phyloP scores from a whole-genome alignment of 2,113 vertebrate species.

The Danionella cerebrum region DNA sequence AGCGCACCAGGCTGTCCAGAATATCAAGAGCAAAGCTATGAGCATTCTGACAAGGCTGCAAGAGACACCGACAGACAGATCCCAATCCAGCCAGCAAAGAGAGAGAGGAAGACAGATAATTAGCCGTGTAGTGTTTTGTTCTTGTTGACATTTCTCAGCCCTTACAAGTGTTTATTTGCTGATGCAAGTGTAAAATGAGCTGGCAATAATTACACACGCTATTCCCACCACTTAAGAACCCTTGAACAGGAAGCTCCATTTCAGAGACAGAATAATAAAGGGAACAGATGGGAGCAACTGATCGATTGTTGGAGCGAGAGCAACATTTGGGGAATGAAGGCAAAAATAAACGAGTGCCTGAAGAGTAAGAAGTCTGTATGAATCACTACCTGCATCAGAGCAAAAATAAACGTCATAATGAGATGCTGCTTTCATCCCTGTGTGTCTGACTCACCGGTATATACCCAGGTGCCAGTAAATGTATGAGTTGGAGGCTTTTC shows the following conservation, averaged over 20 bases:
- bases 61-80: not conserved
- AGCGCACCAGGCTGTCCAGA: conserved; percentile 80
- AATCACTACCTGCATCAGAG: not conserved
- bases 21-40: conserved; percentile 69
- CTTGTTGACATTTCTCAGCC: conserved; percentile 31
- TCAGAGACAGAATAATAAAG: conserved; percentile 12
- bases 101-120: not conserved
- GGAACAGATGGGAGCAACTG: not conserved
- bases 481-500: conserved; percentile 73
- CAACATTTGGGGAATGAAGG: not conserved
- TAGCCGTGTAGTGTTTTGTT: not conserved
- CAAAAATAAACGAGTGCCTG: not conserved
- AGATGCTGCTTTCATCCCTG: not conserved
- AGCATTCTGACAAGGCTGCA: conserved; percentile 79
- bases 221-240: conserved; percentile 8
- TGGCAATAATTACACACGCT: conserved; percentile 17
- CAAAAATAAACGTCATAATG: not conserved
- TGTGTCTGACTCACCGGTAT: conserved; percentile 62
- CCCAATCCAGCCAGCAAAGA: not conserved
- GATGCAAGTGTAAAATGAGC: conserved; percentile 6
- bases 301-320: not conserved
- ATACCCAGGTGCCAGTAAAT: conserved; percentile 75
- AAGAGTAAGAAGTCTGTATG: not conserved
- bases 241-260: conserved; percentile 6
- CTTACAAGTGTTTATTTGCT: conserved; percentile 23